Evolutionary conservation across 2,888 invertebrate species (phyloP).

Genomic region (Drosophila anomalipes): DNA sequence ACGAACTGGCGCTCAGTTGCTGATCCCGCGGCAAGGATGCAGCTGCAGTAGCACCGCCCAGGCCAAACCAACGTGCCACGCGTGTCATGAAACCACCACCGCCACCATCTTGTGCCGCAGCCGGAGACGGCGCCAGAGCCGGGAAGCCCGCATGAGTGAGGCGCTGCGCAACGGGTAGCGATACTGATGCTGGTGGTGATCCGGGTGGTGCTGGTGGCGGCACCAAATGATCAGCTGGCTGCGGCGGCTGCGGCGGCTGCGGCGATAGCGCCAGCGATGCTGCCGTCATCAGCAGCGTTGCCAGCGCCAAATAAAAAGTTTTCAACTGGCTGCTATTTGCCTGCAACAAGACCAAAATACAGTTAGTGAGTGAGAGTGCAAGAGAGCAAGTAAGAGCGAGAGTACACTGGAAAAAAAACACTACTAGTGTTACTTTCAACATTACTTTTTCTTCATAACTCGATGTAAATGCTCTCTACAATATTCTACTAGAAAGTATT

Average conservation of each 20-base stretch:
- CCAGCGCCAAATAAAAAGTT: slow-evolving; percentile 32
- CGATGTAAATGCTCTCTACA: neutral
- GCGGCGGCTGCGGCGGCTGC: slow-evolving; percentile 67
- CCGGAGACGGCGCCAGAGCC: slow-evolving; percentile 13
- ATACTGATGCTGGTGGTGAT: slow-evolving; percentile 53
- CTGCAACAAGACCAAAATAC: slow-evolving; percentile 31
- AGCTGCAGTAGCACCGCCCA: slow-evolving; percentile 58
- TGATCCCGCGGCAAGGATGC: slow-evolving; percentile 66
- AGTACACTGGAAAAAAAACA: slow-evolving; percentile 2
- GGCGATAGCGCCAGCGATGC: slow-evolving; percentile 26
- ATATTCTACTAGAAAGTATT: neutral
- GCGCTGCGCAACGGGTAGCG: slow-evolving; percentile 42
- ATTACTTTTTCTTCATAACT: neutral
- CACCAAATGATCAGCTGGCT: slow-evolving; percentile 82
- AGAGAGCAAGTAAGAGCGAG: neutral
- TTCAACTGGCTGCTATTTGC: slow-evolving; percentile 45
- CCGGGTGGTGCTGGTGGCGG: slow-evolving; percentile 77
- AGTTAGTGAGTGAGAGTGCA: slow-evolving; percentile 24
- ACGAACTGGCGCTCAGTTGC: slow-evolving; percentile 56
- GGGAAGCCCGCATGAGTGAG: slow-evolving; percentile 49
- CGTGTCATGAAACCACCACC: slow-evolving; percentile 83
- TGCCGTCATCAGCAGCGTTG: slow-evolving; percentile 29
- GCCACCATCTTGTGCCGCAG: neutral
- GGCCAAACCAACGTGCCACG: slow-evolving; percentile 85
- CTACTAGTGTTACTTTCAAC: neutral